A percentile compares a stretch with the other conserved stretches of the same genome.
These are phyloP conservation scores for Microchirus variegatus DNA, from an alignment of 2,797 vertebrate species.

Conservation along the genomic window DNA sequence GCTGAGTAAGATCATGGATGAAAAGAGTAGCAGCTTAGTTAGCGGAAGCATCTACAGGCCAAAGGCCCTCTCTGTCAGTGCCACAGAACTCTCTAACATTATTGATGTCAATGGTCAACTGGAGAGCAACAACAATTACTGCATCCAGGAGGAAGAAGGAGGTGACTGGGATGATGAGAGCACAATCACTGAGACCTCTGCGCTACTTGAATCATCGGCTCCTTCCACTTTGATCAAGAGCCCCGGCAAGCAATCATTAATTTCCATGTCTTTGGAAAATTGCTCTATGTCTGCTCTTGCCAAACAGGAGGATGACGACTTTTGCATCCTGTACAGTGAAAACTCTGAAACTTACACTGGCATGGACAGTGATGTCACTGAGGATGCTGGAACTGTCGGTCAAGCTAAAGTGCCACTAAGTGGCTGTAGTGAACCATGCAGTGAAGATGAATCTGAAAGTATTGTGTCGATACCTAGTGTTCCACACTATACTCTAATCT, in stretches of 20 bases:
- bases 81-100: slow-evolving; percentile 90
- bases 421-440: slow-evolving; percentile 56
- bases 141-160: slow-evolving; percentile 95
- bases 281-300: slow-evolving; percentile 90
- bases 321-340: slow-evolving; percentile 90
- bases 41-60: slow-evolving; percentile 81
- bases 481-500: slow-evolving; percentile 86
- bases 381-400: slow-evolving; percentile 37
- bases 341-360: slow-evolving; percentile 88
- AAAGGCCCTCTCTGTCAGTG: slow-evolving; percentile 92
- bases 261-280: slow-evolving; percentile 80
- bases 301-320: slow-evolving; percentile 95
- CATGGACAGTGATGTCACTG: slow-evolving; percentile 73
- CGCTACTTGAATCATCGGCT: slow-evolving; percentile 36
- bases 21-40: slow-evolving; percentile 84
- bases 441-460: slow-evolving; percentile 82
- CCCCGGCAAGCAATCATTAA: slow-evolving; percentile 56
- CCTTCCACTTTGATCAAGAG: slow-evolving; percentile 46
- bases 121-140: slow-evolving; percentile 93
- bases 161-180: slow-evolving; percentile 83
- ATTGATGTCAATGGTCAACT: slow-evolving; percentile 86
- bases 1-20: slow-evolving; percentile 96
- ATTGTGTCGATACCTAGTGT: slow-evolving; percentile 71
- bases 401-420: slow-evolving; percentile 47
- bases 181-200: slow-evolving; percentile 62